phyloP scores from a whole-genome alignment of 2,888 invertebrate species.

The Apamea sordens region DNA sequence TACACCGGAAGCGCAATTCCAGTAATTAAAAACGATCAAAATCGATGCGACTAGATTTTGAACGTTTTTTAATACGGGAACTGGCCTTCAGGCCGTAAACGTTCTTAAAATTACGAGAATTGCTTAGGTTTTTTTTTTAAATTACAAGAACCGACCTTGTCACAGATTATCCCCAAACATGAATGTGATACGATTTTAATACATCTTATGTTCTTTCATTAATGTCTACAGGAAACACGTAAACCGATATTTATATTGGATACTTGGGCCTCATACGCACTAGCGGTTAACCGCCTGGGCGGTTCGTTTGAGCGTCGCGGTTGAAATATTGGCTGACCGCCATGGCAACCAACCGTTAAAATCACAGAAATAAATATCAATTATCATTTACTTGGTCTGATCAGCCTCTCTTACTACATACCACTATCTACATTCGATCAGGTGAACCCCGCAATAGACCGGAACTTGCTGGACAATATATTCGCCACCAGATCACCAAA shows the following conservation, averaged over 20 bases:
- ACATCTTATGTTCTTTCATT: not conserved
- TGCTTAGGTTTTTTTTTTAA: not conserved
- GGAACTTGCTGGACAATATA: not conserved
- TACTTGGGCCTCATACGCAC: too few species aligned
- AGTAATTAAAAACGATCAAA: too few species aligned
- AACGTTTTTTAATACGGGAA: too few species aligned
- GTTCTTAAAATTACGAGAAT: too few species aligned
- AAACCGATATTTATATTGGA: not conserved
- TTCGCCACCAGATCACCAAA: not conserved
- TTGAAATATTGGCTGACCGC: too few species aligned
- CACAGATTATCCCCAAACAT: not conserved
- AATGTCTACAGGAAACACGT: not conserved
- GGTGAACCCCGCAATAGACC: constrained; percentile 10
- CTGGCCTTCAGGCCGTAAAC: too few species aligned
- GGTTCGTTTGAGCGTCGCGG: too few species aligned
- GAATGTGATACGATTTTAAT: not conserved
- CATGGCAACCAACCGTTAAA: not conserved
- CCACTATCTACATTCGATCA: constrained; percentile 21
- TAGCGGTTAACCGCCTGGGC: too few species aligned
- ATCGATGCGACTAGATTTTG: too few species aligned
- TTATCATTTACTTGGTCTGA: not conserved
- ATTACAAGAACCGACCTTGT: not conserved
- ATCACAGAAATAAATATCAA: not conserved
- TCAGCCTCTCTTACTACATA: not conserved
- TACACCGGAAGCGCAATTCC: too few species aligned